A percentile compares a stretch with the other conserved stretches of the same genome.
Conservation (phyloP, 2,113 vertebrate species). For the Mirounga angustirostris region DNA sequence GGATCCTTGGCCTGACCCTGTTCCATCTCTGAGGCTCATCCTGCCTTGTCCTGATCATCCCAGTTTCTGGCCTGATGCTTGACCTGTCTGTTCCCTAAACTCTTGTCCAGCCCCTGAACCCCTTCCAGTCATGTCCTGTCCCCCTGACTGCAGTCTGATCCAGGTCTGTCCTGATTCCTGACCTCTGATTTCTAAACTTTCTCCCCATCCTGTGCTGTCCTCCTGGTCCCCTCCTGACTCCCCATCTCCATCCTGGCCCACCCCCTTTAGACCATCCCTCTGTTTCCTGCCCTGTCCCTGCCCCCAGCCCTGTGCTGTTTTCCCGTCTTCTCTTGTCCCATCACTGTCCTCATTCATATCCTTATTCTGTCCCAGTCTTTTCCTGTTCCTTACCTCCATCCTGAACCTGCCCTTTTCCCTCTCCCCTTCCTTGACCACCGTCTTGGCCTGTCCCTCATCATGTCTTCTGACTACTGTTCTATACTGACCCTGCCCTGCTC, state of each 20-base stretch:
- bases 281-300: not conserved
- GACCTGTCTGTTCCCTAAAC: slow-evolving; percentile 24
- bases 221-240: not conserved
- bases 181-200: slow-evolving; percentile 36
- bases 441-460: not conserved
- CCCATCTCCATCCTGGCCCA: not conserved
- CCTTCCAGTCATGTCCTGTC: slow-evolving; percentile 6
- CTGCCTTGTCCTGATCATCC: slow-evolving; percentile 15
- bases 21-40: slow-evolving; percentile 35
- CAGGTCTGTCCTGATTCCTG: slow-evolving; percentile 36
- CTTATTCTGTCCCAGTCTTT: slow-evolving; percentile 48
- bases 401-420: slow-evolving; percentile 62
- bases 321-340: slow-evolving; percentile 18
- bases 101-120: slow-evolving; percentile 8
- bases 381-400: slow-evolving; percentile 46
- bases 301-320: not conserved
- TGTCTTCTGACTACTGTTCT: slow-evolving; percentile 32
- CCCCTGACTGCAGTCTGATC: not conserved
- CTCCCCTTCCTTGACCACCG: slow-evolving; percentile 11
- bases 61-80: slow-evolving; percentile 36
- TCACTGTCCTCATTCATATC: not conserved
- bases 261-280: not conserved
- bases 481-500: not conserved
- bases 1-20: not conserved
- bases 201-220: not conserved